Conservation (phyloP, 2,113 vertebrate species). For the Chroicocephalus ridibundus region DNA sequence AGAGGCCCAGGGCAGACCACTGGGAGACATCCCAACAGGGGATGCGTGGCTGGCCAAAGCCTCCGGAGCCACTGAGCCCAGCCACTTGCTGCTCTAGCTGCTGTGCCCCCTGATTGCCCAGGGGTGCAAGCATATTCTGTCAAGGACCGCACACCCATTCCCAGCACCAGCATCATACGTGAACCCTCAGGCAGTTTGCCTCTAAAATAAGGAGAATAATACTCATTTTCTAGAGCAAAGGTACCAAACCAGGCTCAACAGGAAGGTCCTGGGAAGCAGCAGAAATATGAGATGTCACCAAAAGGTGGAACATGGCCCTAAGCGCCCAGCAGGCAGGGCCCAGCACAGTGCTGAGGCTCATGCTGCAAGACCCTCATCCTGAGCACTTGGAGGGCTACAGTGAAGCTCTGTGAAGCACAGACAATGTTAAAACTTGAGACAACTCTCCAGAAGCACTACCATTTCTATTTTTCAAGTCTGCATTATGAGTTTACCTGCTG, state of each 20-base stretch:
- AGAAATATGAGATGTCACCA: not conserved
- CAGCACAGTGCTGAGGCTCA: not conserved
- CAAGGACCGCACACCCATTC: not conserved
- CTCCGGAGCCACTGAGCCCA: not conserved
- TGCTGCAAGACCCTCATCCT: not conserved
- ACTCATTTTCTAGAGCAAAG: not conserved
- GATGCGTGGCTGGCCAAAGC: rapidly evolving
- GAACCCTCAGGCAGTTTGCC: not conserved
- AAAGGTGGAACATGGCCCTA: too few relatives aligned
- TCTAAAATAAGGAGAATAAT: not conserved
- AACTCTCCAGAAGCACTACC: not conserved
- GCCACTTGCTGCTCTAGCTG: not conserved
- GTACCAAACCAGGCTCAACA: not conserved
- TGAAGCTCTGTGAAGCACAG: not conserved
- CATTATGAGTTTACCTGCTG: constrained; percentile 52
- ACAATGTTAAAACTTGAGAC: not conserved
- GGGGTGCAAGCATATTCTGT: not conserved
- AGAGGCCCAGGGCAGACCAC: not conserved
- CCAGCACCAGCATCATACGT: not conserved
- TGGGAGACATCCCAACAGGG: not conserved
- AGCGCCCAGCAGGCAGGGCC: not conserved
- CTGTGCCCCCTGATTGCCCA: too few relatives aligned
- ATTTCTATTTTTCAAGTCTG: not conserved
- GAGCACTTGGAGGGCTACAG: not conserved
- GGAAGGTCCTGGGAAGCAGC: not conserved